These are phyloP conservation scores for Lichenostomus cassidix DNA, from an alignment of 2,113 vertebrate genomes.

Conservation along the genomic window DNA sequence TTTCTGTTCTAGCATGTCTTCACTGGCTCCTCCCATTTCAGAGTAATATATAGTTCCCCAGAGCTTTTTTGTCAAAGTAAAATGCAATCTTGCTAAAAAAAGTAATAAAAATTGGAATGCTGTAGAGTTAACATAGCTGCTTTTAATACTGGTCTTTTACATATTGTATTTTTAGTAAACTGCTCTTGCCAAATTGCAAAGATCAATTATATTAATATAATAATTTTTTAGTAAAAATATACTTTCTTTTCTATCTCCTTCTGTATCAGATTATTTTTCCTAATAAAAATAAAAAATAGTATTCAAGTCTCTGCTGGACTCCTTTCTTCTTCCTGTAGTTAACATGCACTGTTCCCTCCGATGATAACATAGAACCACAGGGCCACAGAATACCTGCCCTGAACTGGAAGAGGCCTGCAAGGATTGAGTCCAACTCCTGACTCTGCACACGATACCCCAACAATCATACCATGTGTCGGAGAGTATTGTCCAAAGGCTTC, in stretches of 20 bases:
- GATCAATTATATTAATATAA: background rate
- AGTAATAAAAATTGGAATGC: background rate
- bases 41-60: background rate
- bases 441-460: too few species aligned
- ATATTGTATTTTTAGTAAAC: background rate
- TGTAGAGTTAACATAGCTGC: background rate
- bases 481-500: background rate
- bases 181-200: background rate
- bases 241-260: background rate
- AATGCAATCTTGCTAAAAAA: background rate
- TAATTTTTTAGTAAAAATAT: background rate
- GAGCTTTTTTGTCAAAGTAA: background rate
- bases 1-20: slow-evolving; percentile 30
- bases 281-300: background rate
- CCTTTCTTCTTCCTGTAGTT: background rate
- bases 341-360: background rate
- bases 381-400: background rate
- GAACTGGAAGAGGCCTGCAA: background rate
- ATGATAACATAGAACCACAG: background rate
- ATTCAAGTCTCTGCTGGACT: background rate
- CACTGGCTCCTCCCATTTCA: background rate
- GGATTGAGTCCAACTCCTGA: background rate
- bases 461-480: background rate
- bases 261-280: background rate
- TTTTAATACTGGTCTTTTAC: background rate